Evolutionary conservation across 1,140 invertebrate genomes (phyloP).

Genomic region (Pomacea maculata): DNA sequence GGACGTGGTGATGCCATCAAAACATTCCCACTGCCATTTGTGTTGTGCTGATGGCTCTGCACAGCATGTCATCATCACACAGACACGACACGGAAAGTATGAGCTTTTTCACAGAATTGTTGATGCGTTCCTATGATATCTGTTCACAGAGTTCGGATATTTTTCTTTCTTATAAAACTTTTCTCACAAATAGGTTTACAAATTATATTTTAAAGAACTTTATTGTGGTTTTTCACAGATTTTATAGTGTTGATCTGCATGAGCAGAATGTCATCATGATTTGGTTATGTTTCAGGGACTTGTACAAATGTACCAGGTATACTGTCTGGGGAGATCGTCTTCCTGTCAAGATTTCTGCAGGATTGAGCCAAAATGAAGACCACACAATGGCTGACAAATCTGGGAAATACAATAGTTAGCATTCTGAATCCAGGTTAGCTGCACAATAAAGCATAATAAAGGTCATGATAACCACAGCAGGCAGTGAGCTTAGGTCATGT

Average conservation of each 20-base stretch:
- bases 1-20: constrained; percentile 72
- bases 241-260: neutral
- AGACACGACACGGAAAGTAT: constrained; percentile 78
- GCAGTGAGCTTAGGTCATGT: too few relatives aligned
- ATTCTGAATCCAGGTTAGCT: too few relatives aligned
- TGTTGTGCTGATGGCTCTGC: constrained; percentile 80
- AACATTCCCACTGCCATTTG: constrained; percentile 79
- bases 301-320: constrained; percentile 22
- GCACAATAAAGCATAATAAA: too few relatives aligned
- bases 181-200: neutral
- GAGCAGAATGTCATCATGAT: neutral
- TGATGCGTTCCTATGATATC: neutral
- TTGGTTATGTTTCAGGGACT: constrained; percentile 18
- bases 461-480: too few relatives aligned
- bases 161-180: neutral
- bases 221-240: neutral
- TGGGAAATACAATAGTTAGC: too few relatives aligned
- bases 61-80: constrained; percentile 80
- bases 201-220: neutral
- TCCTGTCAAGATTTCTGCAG: constrained; percentile 7
- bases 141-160: neutral
- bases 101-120: constrained; percentile 15
- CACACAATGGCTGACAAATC: too few relatives aligned
- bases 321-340: constrained; percentile 23
- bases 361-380: too few relatives aligned